phyloP scores from a whole-genome alignment of 1,140 invertebrate genomes.

The Drosophila sp. region DNA sequence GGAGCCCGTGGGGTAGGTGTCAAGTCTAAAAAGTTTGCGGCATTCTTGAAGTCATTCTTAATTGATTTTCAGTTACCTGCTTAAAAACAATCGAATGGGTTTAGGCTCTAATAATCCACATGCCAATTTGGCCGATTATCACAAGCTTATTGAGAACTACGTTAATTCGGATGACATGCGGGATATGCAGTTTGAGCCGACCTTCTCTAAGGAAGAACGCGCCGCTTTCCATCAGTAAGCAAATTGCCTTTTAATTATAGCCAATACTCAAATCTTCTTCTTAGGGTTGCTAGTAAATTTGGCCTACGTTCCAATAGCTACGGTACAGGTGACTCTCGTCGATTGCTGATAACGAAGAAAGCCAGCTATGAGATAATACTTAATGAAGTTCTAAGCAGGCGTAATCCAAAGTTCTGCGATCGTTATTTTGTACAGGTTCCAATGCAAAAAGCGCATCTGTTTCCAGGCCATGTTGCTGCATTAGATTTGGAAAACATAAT shows the following conservation, averaged over 20 bases:
- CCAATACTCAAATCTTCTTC: neutral
- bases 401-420: conserved; percentile 71
- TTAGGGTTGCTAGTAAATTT: conserved; percentile 77
- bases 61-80: conserved; percentile 57
- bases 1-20: conserved; percentile 87
- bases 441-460: conserved; percentile 68
- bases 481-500: conserved; percentile 61
- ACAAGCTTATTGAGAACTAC: conserved; percentile 84
- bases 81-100: conserved; percentile 76
- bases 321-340: conserved; percentile 85
- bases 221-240: conserved; percentile 88
- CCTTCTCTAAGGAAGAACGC: conserved; percentile 90
- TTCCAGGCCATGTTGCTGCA: conserved; percentile 69
- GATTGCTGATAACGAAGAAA: conserved; percentile 85
- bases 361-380: conserved; percentile 57
- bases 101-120: conserved; percentile 54
- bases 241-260: neutral
- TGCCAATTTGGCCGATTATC: conserved; percentile 46
- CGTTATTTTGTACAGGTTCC: conserved; percentile 82
- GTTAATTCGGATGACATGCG: conserved; percentile 85
- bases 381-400: conserved; percentile 59
- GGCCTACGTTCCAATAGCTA: conserved; percentile 87
- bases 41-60: neutral
- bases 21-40: neutral
- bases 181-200: conserved; percentile 88